Base-by-base conservation (phyloP, 64 coral and sea anemone species). In the Dendrophyllia cribrosa region DNA sequence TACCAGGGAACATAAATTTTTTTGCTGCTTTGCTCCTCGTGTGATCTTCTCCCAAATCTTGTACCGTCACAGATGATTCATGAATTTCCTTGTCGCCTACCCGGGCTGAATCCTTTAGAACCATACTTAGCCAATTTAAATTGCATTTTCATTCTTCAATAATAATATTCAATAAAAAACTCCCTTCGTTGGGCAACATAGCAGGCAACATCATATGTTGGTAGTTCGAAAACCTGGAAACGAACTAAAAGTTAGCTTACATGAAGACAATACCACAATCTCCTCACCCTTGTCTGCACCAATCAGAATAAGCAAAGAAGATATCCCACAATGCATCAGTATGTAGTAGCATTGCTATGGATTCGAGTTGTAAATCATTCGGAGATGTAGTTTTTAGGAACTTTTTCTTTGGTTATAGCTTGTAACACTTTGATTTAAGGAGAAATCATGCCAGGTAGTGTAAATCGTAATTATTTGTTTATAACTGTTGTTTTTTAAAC, bases 41-140 rank as follows among this genome's bases (percentile, higher is more conserved):
- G 43, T 11, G 70, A 73, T 73, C 59, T 44, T 48, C 59, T 9
- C 43, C 79, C 58, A 65, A 25, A 13, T 47, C 12, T 65, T 82
- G 58, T 59, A 56, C 53, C 7, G 77, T 59, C 17, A 12, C 0
- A 62, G 79, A 8, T 1, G 59, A 65, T 0, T 19, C 14, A 9
- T 82, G 58, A 82, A 82, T 48, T 17, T 82, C 59, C 58, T 47
- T 66, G 11, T 82, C 24, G 64, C 7, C 58, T 65, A 9, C 77
- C 77, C 44, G 58, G 58, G 79, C 16, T 82, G 79, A 82, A 82
- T 64, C 79, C 79, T 82, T 82, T 65, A 64, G 15, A 60, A 48
- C 59, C 79, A 82, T 82, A 82, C 60, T 82, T 82, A 25, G 43
- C 59, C 47, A 62, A 14, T n/a, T 46, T 15, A 48, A 65, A 82